Conservation (phyloP, 2,888 invertebrate genomes). For the Amphipyra tragopoginis region DNA sequence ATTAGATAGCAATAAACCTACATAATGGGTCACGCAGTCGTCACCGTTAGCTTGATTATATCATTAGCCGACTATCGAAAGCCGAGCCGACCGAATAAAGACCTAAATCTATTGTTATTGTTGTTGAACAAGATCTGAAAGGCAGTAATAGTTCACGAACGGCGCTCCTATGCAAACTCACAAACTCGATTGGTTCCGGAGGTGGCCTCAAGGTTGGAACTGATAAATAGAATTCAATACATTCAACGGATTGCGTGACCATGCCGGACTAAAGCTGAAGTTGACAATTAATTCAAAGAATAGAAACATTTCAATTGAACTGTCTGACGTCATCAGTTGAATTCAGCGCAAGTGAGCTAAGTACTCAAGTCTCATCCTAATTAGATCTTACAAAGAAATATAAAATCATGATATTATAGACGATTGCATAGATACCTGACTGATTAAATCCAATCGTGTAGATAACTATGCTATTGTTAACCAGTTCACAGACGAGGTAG, state of each 20-base stretch:
- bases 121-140: slow-evolving; percentile 52
- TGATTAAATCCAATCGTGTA: slow-evolving; percentile 59
- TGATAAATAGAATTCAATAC: slow-evolving; percentile 79
- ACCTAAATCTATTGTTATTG: slow-evolving; percentile 47
- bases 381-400: slow-evolving; percentile 47
- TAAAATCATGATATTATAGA: slow-evolving; percentile 46
- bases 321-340: slow-evolving; percentile 56
- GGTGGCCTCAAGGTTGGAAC: slow-evolving; percentile 77
- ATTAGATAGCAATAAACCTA: slow-evolving; percentile 43
- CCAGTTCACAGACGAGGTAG: slow-evolving; percentile 65
- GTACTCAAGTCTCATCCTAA: slow-evolving; percentile 46
- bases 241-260: slow-evolving; percentile 71
- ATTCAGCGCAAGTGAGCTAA: slow-evolving; percentile 47
- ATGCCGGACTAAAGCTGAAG: slow-evolving; percentile 63
- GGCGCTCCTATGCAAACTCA: slow-evolving; percentile 73
- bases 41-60: slow-evolving; percentile 50
- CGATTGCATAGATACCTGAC: slow-evolving; percentile 51
- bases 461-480: slow-evolving; percentile 63
- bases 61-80: slow-evolving; percentile 54
- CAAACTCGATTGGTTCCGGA: slow-evolving; percentile 78
- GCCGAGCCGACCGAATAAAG: slow-evolving; percentile 41
- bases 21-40: slow-evolving; percentile 43
- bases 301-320: slow-evolving; percentile 60
- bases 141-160: slow-evolving; percentile 61
- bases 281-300: slow-evolving; percentile 73